These are phyloP conservation scores for Phalloptychus januarius DNA, from an alignment of 2,797 vertebrate species.

Conservation along the genomic window DNA sequence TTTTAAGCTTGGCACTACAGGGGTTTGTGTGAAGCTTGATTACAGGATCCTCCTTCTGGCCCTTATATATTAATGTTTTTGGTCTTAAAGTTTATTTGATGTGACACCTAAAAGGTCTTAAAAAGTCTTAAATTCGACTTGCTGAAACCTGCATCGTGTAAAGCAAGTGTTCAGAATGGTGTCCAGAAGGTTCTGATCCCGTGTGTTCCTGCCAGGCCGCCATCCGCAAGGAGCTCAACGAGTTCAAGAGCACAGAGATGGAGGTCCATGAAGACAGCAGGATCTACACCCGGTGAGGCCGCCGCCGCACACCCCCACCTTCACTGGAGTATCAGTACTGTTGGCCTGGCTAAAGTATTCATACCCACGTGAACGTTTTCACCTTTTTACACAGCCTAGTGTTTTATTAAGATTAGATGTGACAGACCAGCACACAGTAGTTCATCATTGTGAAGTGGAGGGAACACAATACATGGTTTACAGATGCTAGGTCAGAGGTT, in stretches of 20 bases:
- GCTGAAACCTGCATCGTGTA: neutral
- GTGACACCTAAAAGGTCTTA: neutral
- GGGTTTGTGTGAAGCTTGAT: too few relatives aligned
- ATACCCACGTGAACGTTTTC: neutral
- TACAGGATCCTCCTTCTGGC: too few relatives aligned
- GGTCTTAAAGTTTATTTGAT: neutral
- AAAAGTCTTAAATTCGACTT: too few relatives aligned
- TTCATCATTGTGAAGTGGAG: neutral
- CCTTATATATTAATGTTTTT: too few relatives aligned
- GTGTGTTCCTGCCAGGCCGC: slow-evolving; percentile 84
- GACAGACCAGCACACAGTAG: neutral
- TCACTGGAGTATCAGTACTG: neutral
- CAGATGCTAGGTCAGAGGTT: too few relatives aligned
- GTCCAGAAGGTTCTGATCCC: neutral
- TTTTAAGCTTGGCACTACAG: too few relatives aligned
- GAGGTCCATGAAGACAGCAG: slow-evolving; percentile 94
- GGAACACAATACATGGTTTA: neutral
- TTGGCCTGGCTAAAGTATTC: neutral
- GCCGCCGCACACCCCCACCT: neutral
- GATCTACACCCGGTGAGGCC: slow-evolving; percentile 90
- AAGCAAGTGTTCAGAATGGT: neutral
- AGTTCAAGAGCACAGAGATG: slow-evolving; percentile 98
- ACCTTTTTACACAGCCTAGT: neutral
- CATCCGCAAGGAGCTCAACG: slow-evolving; percentile 96
- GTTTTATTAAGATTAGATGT: neutral